These are phyloP conservation scores for Anas acuta DNA, from an alignment of 2,797 vertebrate genomes.

Conservation along the genomic window DNA sequence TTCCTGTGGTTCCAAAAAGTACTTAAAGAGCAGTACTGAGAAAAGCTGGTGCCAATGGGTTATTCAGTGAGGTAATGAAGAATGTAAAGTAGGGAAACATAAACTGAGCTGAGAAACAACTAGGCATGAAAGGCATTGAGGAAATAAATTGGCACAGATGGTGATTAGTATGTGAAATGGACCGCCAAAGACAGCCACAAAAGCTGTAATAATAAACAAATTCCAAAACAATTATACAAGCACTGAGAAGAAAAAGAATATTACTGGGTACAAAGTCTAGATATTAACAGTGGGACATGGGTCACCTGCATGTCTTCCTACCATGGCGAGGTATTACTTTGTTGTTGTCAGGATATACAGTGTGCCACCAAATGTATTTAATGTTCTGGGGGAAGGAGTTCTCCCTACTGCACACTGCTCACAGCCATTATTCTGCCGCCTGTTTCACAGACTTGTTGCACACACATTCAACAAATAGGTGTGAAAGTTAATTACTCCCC, in stretches of 20 bases:
- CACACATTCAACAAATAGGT: neutral
- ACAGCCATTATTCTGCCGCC: neutral
- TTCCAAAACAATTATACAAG: neutral
- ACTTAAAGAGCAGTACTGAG: neutral
- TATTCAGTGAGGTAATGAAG: neutral
- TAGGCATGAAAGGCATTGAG: neutral
- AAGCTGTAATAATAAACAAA: neutral
- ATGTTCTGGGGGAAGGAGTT: neutral
- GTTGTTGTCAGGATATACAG: neutral
- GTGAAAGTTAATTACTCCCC: neutral
- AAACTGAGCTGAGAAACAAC: neutral
- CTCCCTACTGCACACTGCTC: neutral
- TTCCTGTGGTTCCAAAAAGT: neutral
- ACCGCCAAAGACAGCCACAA: neutral
- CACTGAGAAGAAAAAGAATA: neutral
- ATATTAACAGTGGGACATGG: neutral
- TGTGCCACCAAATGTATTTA: neutral
- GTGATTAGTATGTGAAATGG: neutral
- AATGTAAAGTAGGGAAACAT: neutral
- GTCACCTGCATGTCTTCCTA: neutral
- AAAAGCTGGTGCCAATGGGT: fast-evolving
- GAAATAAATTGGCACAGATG: neutral
- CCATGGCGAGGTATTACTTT: neutral
- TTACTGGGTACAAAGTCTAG: neutral
- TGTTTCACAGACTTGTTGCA: neutral